Evolutionary conservation across 2,113 vertebrate genomes (phyloP).

Genomic region (Oncorhynchus nerka): DNA sequence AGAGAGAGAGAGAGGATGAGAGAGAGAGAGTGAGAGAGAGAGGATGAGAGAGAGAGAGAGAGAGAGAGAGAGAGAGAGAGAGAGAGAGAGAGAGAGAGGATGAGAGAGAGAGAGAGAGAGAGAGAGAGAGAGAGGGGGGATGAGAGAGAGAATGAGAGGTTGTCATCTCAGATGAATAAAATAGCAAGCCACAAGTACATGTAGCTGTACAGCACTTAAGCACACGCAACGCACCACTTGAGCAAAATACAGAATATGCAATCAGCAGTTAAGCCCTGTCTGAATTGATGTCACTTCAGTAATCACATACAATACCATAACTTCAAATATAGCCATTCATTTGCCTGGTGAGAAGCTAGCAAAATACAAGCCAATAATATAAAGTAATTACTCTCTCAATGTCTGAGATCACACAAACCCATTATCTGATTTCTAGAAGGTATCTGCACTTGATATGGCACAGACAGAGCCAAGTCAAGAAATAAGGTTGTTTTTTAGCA

Average conservation of each 20-base stretch:
- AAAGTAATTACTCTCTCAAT: slow-evolving; percentile 34
- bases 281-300: slow-evolving; percentile 13
- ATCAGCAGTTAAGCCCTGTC: slow-evolving; percentile 15
- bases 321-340: background rate
- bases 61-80: background rate
- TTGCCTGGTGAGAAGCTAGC: slow-evolving; percentile 22
- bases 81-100: no score
- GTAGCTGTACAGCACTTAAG: slow-evolving; percentile 10
- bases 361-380: slow-evolving; percentile 35
- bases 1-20: no score
- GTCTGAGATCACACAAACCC: slow-evolving; percentile 10
- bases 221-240: background rate
- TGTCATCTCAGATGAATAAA: background rate
- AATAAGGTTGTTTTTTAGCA: no score
- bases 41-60: no score
- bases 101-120: no score
- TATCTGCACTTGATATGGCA: slow-evolving; percentile 5
- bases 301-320: slow-evolving; percentile 11
- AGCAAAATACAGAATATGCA: slow-evolving; percentile 4
- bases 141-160: background rate
- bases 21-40: fast-evolving
- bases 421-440: slow-evolving; percentile 24
- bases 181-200: background rate
- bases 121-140: no score
- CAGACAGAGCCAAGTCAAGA: no score